Conservation (phyloP, 2,113 vertebrate genomes). For the Pterocles orientalis region DNA sequence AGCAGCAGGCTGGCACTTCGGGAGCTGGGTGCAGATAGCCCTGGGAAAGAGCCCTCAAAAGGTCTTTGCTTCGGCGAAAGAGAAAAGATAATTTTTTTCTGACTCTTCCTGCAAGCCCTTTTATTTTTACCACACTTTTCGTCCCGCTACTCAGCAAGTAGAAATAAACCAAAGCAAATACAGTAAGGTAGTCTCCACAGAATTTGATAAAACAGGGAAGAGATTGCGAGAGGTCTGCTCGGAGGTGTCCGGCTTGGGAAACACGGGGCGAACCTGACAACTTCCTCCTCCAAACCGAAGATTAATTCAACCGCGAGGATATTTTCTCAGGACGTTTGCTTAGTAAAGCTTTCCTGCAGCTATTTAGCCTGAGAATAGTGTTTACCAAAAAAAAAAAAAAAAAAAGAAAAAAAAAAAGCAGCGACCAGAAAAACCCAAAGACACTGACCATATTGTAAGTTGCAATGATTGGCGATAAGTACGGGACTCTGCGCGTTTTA, state of each 20-base stretch:
- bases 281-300: accelerated
- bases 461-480: background rate
- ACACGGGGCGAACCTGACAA: accelerated
- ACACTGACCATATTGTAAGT: background rate
- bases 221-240: background rate
- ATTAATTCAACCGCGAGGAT: background rate
- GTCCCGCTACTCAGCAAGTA: background rate
- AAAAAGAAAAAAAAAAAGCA: accelerated
- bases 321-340: background rate
- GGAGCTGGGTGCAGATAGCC: background rate
- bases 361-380: background rate
- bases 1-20: background rate
- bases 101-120: background rate
- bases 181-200: too few relatives aligned
- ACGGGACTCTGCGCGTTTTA: background rate
- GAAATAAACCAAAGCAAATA: background rate
- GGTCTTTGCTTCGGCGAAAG: too few relatives aligned
- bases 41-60: accelerated
- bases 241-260: background rate
- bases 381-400: background rate
- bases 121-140: background rate
- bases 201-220: background rate
- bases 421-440: background rate
- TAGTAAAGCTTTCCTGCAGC: background rate
- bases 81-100: background rate